Base-by-base conservation (phyloP, 1,140 invertebrate genomes). In the Lepidurus apus region DNA sequence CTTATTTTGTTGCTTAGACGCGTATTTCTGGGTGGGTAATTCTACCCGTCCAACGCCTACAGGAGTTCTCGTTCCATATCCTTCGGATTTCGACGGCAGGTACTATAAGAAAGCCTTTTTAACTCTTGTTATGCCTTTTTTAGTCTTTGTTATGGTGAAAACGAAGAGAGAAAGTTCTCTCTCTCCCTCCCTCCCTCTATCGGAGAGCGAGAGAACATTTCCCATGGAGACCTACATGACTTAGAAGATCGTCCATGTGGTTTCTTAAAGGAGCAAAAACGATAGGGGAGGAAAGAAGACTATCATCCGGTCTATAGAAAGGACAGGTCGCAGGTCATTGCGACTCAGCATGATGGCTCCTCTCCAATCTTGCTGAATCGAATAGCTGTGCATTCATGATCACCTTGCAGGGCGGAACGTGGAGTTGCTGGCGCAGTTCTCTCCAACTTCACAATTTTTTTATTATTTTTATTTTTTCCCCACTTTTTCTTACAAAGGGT, bases 11-110 rank as follows among this genome's bases (percentile, higher is more conserved):
- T 42, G 21, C 74, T 79, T 65, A 88, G 92, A 93, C 84, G 92
- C 93, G 5, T 95, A 90, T 85, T 96, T 96, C 86, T 95, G 93
- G 94, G 91, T 93, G 26, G 94, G 94, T 3, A 93, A 92, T 82
- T 90, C 90, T 1, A 85, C 89, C 0, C 86, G 89, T 75, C 93
- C 93, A 1, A 91, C 89, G 80, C 93, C 93, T 6, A 90, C 91
- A 13, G 94, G 94, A 75, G 91, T 89, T 74, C 90, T 93, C 21
- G 91, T 96, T 82, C 93, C 93, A 0, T 95, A 94, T 84, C 93
- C 93, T 43, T 92, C 94, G 82, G 91, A 93, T 81, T 92, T 91
- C 83, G 85, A 86, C 42, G 90, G 89, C 82, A 90, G 88, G 92
- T 92, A 85, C 88, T 87, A 34, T 34, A 34, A 34, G 34, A 34